Conservation (phyloP, 1,140 invertebrate species). For the Calephelis nemesis region DNA sequence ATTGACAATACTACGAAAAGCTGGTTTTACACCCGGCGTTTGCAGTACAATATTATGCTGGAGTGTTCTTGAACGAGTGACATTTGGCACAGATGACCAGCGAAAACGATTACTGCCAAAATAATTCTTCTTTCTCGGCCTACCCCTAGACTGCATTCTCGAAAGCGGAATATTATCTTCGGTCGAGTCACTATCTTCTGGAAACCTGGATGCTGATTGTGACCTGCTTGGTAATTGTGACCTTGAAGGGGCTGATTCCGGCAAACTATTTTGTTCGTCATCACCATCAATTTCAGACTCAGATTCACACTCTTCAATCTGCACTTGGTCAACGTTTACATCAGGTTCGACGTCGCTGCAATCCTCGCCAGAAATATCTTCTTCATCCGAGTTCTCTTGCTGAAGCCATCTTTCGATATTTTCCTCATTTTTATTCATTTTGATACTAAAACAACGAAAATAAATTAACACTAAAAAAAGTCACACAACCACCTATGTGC, state of each 20-base stretch:
- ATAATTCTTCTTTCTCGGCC: background rate
- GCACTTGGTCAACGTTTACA: constrained; percentile 3
- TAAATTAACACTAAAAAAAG: background rate
- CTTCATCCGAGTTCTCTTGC: constrained; percentile 9
- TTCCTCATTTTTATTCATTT: constrained; percentile 7
- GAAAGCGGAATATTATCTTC: background rate
- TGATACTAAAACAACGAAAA: background rate
- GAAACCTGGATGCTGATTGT: background rate
- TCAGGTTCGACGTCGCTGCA: background rate
- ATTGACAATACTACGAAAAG: constrained; percentile 19
- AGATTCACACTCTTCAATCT: constrained; percentile 14
- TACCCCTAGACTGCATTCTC: background rate
- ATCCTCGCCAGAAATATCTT: background rate
- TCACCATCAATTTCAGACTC: constrained; percentile 5
- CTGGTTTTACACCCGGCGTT: constrained; percentile 25
- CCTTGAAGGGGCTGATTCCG: background rate
- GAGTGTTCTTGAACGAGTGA: background rate
- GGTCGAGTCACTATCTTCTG: background rate
- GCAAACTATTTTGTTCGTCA: background rate
- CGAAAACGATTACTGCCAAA: background rate
- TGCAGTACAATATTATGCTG: background rate
- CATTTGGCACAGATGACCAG: background rate
- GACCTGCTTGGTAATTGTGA: background rate
- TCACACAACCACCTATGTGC: constrained; percentile 12
- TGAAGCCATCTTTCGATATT: constrained; percentile 17